These are phyloP conservation scores for Patella caerulea DNA, from an alignment of 2,888 invertebrate genomes.

Conservation along the genomic window DNA sequence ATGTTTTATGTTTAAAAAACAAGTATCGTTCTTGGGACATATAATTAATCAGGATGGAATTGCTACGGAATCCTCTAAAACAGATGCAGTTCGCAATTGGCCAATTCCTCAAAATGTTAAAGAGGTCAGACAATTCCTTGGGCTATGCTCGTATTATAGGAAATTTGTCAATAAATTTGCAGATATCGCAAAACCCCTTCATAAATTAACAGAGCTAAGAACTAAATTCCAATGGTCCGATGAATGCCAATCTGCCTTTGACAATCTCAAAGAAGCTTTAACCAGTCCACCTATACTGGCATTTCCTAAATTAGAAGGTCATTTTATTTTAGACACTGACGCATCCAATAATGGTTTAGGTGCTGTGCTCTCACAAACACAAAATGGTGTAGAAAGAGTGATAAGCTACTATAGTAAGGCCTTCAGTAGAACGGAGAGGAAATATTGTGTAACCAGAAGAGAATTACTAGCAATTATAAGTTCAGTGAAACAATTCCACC, in stretches of 20 bases:
- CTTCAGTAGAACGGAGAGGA: no score
- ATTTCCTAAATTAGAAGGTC: background rate
- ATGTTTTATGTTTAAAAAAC: background rate
- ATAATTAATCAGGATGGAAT: background rate
- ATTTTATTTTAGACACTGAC: slow-evolving; percentile 1
- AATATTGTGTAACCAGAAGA: slow-evolving; percentile 15
- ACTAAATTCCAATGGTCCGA: background rate
- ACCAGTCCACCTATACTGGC: slow-evolving; percentile 6
- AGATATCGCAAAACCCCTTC: background rate
- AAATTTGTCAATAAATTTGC: background rate
- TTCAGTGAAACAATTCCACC: slow-evolving; percentile 27
- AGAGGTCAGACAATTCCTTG: slow-evolving; percentile 1
- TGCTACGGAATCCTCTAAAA: background rate
- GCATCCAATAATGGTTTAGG: slow-evolving; percentile 3
- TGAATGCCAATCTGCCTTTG: background rate
- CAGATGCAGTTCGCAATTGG: background rate
- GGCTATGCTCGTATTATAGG: background rate
- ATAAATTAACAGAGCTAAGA: background rate
- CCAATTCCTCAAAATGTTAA: background rate
- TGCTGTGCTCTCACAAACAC: background rate
- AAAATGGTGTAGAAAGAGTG: background rate
- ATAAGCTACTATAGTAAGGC: no score
- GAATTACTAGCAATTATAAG: no score
- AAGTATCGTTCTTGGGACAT: background rate
- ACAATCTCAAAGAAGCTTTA: background rate